Evolutionary conservation across 2,113 vertebrate species (phyloP).

Genomic region (Gavia stellata): DNA sequence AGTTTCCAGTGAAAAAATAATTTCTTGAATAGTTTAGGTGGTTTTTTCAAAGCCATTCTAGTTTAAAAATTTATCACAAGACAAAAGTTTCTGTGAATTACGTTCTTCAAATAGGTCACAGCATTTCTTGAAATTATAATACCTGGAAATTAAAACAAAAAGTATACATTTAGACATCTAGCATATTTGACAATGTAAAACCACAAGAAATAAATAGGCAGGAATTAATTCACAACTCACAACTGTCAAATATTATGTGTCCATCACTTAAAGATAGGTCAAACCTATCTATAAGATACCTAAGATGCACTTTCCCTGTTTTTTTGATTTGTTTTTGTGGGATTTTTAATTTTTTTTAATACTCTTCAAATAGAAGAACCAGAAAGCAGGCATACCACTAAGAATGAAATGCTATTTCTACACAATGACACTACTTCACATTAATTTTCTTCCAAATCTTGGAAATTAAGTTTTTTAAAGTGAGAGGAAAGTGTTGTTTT

Average conservation of each 20-base stretch:
- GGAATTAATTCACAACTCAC: not conserved
- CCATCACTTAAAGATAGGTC: not conserved
- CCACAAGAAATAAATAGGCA: not conserved
- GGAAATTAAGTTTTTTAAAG: not conserved
- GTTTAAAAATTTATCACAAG: conserved; percentile 31
- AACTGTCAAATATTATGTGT: not conserved
- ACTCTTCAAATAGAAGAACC: not conserved
- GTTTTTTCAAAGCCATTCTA: conserved; percentile 82
- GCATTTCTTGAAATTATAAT: conserved; percentile 50
- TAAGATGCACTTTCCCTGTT: not conserved
- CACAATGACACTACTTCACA: not conserved
- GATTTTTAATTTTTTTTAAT: not conserved
- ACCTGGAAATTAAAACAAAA: conserved; percentile 64
- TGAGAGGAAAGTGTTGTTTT: not conserved
- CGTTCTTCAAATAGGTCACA: conserved; percentile 51
- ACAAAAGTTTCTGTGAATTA: not conserved
- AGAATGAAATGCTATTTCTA: not conserved
- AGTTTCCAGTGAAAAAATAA: conserved; percentile 72
- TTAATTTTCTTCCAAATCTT: not conserved
- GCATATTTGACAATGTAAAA: not conserved
- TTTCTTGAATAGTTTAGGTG: conserved; percentile 76
- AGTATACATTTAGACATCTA: not conserved
- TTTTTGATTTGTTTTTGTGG: not conserved
- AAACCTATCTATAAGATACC: not conserved
- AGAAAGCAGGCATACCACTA: not conserved